Percentiles rank a stretch among this genome's conserved stretches.
phyloP scores from a whole-genome alignment of 2,113 vertebrate species.

The Fregetta grallaria region DNA sequence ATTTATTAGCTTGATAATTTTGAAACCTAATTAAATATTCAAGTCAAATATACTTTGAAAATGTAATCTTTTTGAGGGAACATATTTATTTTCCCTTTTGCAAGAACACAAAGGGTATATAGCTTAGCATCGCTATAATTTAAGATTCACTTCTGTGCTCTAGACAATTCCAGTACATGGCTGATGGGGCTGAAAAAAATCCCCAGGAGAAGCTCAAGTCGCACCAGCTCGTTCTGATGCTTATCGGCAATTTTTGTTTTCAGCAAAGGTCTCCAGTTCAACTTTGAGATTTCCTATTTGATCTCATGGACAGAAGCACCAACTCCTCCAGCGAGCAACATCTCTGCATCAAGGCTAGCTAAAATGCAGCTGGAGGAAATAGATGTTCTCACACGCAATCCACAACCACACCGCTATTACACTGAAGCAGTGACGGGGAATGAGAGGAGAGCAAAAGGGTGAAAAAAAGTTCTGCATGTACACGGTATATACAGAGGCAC shows the following conservation, averaged over 20 bases:
- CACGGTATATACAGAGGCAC: background rate
- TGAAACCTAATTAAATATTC: conserved; percentile 64
- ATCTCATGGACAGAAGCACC: background rate
- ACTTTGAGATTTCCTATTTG: background rate
- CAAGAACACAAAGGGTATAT: conserved; percentile 48
- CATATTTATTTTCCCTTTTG: conserved; percentile 53
- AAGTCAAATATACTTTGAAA: conserved; percentile 63
- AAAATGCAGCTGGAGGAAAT: background rate
- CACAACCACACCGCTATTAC: background rate
- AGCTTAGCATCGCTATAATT: conserved; percentile 21
- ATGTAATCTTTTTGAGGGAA: conserved; percentile 59
- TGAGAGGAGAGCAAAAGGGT: conserved; percentile 36
- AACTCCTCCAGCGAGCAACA: background rate
- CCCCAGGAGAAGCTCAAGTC: background rate
- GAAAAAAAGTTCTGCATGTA: conserved; percentile 18
- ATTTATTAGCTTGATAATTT: conserved; percentile 63
- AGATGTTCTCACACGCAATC: background rate
- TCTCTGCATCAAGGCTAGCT: background rate
- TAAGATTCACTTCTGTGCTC: conserved; percentile 37
- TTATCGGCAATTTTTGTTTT: background rate
- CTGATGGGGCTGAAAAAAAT: background rate
- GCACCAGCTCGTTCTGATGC: background rate
- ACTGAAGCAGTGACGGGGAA: background rate
- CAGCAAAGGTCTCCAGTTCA: background rate
- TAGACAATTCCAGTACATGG: conserved; percentile 14